These are phyloP conservation scores for Philaethria dido DNA, from an alignment of 2,888 invertebrate genomes.

Conservation along the genomic window DNA sequence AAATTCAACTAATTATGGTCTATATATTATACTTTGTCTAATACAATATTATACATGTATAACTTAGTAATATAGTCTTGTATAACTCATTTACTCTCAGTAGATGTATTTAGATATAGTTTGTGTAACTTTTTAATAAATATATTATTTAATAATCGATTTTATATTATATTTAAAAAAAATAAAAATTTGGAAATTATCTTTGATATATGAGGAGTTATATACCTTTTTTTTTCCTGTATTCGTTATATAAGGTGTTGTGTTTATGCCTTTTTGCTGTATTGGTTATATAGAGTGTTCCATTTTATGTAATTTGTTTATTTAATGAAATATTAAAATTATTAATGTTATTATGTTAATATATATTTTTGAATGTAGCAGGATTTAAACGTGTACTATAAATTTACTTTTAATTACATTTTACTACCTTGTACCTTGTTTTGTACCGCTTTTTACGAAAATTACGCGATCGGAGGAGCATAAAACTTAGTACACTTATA, in stretches of 20 bases:
- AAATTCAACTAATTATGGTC: constrained; percentile 1
- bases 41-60: constrained; percentile 3
- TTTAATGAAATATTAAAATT: too few relatives aligned
- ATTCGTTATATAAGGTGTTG: too few relatives aligned
- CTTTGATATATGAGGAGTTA: constrained; percentile 6
- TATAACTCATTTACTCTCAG: constrained; percentile 12
- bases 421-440: too few relatives aligned
- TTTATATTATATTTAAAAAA: constrained; percentile 29
- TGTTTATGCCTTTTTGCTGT: too few relatives aligned
- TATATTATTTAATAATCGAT: neutral
- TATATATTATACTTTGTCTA: constrained; percentile 7
- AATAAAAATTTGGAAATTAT: constrained; percentile 19
- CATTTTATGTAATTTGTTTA: too few relatives aligned
- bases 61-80: neutral
- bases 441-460: too few relatives aligned
- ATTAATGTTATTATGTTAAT: too few relatives aligned
- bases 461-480: too few relatives aligned
- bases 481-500: too few relatives aligned
- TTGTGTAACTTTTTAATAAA: constrained; percentile 32
- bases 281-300: too few relatives aligned
- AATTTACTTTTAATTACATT: neutral
- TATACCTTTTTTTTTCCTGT: too few relatives aligned
- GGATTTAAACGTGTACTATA: neutral
- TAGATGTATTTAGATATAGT: constrained; percentile 30
- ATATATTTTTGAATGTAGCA: neutral